These are phyloP conservation scores for Clusia tigrina DNA, from an alignment of 2,888 invertebrate species.

Conservation along the genomic window DNA sequence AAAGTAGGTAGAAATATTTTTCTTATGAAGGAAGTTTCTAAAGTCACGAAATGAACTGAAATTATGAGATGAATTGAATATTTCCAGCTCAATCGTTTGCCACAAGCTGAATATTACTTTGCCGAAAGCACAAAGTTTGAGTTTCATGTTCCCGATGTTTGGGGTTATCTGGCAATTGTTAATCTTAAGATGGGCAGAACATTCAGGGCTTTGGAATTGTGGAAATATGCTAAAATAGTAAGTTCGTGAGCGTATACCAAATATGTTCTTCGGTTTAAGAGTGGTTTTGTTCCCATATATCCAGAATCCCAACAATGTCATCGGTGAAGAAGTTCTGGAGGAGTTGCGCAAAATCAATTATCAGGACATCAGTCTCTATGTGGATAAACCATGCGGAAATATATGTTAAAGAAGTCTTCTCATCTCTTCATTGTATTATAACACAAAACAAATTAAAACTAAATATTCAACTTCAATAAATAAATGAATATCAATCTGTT, in stretches of 20 bases:
- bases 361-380: background rate
- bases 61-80: background rate
- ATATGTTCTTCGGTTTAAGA: no score
- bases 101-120: constrained; percentile 42
- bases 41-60: no score
- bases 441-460: no score
- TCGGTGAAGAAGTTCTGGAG: background rate
- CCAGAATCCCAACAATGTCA: background rate
- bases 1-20: constrained; percentile 26
- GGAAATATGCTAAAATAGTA: constrained; percentile 53
- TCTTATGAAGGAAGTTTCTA: no score
- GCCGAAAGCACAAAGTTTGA: constrained; percentile 37
- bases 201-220: constrained; percentile 48
- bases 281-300: no score
- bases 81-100: constrained; percentile 28
- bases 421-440: no score
- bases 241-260: no score
- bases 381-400: no score
- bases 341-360: background rate
- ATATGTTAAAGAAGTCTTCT: no score
- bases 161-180: constrained; percentile 52
- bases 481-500: no score
- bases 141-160: constrained; percentile 47
- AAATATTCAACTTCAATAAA: no score
- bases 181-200: constrained; percentile 46